These are phyloP conservation scores for Cantharis nigra DNA, from an alignment of 2,888 invertebrate genomes.

Conservation along the genomic window DNA sequence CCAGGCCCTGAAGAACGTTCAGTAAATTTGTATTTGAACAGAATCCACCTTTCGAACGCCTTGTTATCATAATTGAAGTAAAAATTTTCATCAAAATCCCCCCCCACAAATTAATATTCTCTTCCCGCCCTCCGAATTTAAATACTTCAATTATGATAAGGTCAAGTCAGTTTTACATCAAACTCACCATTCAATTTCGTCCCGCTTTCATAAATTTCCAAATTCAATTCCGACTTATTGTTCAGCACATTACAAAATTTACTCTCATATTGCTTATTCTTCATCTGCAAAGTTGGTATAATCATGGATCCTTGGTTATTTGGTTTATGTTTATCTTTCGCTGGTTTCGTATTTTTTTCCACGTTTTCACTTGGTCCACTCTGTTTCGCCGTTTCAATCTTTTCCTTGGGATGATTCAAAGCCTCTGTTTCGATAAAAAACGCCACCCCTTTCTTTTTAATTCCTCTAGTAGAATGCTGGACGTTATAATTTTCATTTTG, in stretches of 20 bases:
- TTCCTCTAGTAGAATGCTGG: slow-evolving; percentile 17
- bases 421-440: slow-evolving; percentile 49
- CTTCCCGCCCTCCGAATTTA: background rate
- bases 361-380: slow-evolving; percentile 12
- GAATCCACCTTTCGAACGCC: background rate
- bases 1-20: background rate
- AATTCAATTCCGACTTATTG: slow-evolving; percentile 51
- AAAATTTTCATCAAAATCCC: no score
- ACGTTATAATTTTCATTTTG: slow-evolving; percentile 32
- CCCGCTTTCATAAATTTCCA: slow-evolving; percentile 48
- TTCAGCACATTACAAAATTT: slow-evolving; percentile 55
- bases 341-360: background rate
- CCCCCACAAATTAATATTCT: no score
- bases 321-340: slow-evolving; percentile 36
- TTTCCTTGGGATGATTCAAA: slow-evolving; percentile 11
- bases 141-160: background rate
- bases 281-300: slow-evolving; percentile 61
- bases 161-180: background rate
- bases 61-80: background rate
- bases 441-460: slow-evolving; percentile 45
- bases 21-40: background rate
- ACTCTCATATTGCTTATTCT: slow-evolving; percentile 61
- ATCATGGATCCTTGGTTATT: slow-evolving; percentile 59
- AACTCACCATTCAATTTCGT: slow-evolving; percentile 22
- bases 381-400: slow-evolving; percentile 29